These are phyloP conservation scores for Aptenodytes forsteri DNA, from an alignment of 2,113 vertebrate genomes.

Conservation along the genomic window DNA sequence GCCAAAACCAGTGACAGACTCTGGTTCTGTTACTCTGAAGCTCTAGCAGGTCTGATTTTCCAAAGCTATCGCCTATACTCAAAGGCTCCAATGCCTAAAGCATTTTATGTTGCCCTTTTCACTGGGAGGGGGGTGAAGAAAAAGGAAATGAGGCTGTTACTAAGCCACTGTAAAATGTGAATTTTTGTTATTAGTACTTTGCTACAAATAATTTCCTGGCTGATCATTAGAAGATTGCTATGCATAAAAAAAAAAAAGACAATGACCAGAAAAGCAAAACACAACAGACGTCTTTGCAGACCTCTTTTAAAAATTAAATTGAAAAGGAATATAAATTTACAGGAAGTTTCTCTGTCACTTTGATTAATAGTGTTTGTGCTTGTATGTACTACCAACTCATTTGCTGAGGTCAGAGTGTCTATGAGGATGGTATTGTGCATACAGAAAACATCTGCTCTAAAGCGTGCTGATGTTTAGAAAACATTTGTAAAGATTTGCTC, in stretches of 20 bases:
- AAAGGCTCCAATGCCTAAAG: background rate
- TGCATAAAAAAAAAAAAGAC: background rate
- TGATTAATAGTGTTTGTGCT: conserved; percentile 46
- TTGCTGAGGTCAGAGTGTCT: background rate
- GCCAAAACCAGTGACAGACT: background rate
- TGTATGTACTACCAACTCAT: background rate
- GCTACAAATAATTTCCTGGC: background rate
- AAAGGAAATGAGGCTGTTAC: background rate
- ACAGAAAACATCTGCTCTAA: background rate
- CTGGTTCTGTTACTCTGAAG: background rate
- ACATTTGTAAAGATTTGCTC: background rate
- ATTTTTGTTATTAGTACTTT: background rate
- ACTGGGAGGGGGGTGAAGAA: background rate
- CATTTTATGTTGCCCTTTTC: background rate
- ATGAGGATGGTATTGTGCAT: background rate
- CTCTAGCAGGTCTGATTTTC: background rate
- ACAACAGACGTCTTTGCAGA: background rate
- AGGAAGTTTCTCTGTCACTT: conserved; percentile 12
- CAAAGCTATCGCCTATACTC: background rate
- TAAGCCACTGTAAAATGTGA: background rate
- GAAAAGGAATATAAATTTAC: background rate
- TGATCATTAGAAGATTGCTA: background rate
- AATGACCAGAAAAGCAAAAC: background rate
- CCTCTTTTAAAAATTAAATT: background rate
- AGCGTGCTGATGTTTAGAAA: background rate